Conservation (phyloP, 2,888 invertebrate species). For the Dromius quadrimaculatus region DNA sequence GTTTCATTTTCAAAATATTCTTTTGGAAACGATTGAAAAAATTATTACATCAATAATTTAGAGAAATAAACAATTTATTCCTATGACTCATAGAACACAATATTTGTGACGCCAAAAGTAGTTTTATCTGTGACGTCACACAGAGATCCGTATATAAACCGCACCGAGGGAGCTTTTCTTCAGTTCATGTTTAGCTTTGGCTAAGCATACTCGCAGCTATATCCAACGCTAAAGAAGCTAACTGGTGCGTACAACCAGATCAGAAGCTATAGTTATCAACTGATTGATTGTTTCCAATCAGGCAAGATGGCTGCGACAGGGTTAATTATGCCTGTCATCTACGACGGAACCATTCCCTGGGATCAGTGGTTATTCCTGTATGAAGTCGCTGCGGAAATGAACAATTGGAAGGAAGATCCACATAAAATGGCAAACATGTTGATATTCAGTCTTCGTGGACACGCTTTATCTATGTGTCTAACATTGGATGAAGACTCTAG, state of each 20-base stretch:
- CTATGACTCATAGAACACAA: not conserved
- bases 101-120: no score
- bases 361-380: slow-evolving; percentile 47
- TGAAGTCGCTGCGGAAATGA: slow-evolving; percentile 45
- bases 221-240: slow-evolving; percentile 3
- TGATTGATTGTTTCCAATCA: not conserved
- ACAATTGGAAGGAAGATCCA: slow-evolving; percentile 37
- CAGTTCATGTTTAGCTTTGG: slow-evolving; percentile 44
- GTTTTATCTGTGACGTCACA: slow-evolving; percentile 26
- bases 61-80: not conserved
- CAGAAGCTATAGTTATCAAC: not conserved
- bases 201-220: slow-evolving; percentile 31
- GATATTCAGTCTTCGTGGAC: slow-evolving; percentile 43
- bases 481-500: slow-evolving; percentile 35
- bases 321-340: slow-evolving; percentile 44
- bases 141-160: slow-evolving; percentile 39
- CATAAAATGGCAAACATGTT: slow-evolving; percentile 40
- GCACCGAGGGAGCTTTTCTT: not conserved
- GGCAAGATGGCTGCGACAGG: slow-evolving; percentile 33
- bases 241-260: slow-evolving; percentile 9
- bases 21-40: no score
- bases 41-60: not conserved
- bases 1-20: no score
- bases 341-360: slow-evolving; percentile 46
- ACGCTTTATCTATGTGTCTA: slow-evolving; percentile 41